Evolutionary conservation across 2,888 invertebrate genomes (phyloP), one percentile per base, ranked within the genome.

Genomic region (Trissolcus japonicus): DNA sequence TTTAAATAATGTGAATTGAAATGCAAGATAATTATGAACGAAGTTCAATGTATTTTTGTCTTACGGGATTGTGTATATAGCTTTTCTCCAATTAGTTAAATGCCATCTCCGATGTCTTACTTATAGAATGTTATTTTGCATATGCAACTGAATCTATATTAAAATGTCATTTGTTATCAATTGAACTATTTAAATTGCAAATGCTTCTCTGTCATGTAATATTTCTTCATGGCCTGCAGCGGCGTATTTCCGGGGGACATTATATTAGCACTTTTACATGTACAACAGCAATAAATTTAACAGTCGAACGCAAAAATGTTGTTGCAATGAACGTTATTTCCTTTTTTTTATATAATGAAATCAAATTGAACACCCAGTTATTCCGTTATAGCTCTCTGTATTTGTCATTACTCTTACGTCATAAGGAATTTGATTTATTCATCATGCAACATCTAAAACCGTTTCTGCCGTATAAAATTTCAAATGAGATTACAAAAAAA

Each of bases 111-210:
- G 29, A 53, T 41, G 48, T 57, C 40, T 53, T 57, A 50, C 53
- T 63, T 46, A 63, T 59, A 72, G 63, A 72, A 63, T 59, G 59
- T 59, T 54, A 59, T 72, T 63, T 63, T 63, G 71, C 63, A 72
- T 72, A 72, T 51, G 53, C 63, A 72, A 59, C 71, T 48, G 35
- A 63, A 71, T 63, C 71, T 55, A 71, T 71, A 63, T 35, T 35
- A 35, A 35, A 63, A 56, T 41, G 71, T 71, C 71, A 57, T 63
- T 71, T 62, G 63, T 71, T 63, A 71, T 71, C 71, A 71, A 71
- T 51, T 57, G 59, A 53, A 54, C 62, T 59, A 72, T 56, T 72
- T 72, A 63, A 63, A 72, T 72, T 72, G 71, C 71, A 63, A 72
- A 72, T 72, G 63, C 35, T 51, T 63, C 63, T 29, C 14, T 63